Conservation (phyloP, 1,140 invertebrate species). For the Anastrepha obliqua region DNA sequence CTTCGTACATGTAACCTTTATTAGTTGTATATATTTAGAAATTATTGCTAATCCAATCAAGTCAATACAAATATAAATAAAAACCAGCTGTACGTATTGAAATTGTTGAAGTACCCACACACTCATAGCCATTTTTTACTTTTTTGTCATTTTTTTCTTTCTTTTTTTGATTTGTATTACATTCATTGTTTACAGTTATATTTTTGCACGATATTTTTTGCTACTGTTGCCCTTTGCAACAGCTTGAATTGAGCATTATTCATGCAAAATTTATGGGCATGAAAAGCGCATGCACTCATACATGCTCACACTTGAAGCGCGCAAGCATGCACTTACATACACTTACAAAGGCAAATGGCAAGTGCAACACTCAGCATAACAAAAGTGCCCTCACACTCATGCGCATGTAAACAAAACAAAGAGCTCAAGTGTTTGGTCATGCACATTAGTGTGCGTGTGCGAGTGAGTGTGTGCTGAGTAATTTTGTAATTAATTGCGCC, state of each 20-base stretch:
- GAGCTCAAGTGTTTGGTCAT: slow-evolving; percentile 1
- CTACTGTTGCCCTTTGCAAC: background rate
- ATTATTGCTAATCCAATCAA: no score
- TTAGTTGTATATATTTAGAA: no score
- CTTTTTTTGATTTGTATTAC: background rate
- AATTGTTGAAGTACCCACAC: no score
- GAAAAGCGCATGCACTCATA: slow-evolving; percentile 37
- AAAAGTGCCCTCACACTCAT: background rate
- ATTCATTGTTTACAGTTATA: slow-evolving; percentile 8
- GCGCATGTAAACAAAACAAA: slow-evolving; percentile 1
- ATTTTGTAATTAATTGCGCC: slow-evolving; percentile 71
- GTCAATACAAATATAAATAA: no score
- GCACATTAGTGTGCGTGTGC: background rate
- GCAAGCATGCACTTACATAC: background rate
- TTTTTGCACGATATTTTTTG: background rate
- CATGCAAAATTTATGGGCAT: slow-evolving; percentile 45
- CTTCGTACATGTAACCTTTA: no score
- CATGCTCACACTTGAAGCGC: background rate
- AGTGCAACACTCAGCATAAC: slow-evolving; percentile 4
- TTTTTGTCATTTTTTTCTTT: no score
- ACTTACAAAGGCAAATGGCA: slow-evolving; percentile 39
- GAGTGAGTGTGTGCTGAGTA: background rate
- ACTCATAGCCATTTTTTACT: no score
- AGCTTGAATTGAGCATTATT: slow-evolving; percentile 36
- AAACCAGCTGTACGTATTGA: no score